Evolutionary conservation across 2,888 invertebrate genomes (phyloP), one percentile per base, ranked within the genome.

Genomic region (Theristus sp.): DNA sequence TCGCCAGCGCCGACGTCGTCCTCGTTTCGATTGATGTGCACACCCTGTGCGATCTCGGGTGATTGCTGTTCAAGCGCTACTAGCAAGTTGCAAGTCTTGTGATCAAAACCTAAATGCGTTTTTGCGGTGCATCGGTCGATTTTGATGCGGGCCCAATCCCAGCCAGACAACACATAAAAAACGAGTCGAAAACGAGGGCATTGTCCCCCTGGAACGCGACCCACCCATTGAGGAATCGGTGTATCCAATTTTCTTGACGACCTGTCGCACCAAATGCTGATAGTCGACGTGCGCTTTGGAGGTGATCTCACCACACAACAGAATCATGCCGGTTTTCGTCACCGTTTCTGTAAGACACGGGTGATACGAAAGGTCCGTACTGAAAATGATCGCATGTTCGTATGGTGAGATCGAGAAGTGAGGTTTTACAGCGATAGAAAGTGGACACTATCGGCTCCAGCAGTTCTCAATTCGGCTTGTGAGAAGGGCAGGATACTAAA

Each of bases 1-100:
- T 91, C 91, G 74, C 91, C 91, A 73, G 91, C 91, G 72, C 91
- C 91, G 69, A 91, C 84, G 73, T 90, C 90, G 69, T 88, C 88
- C 73, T 84, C 82, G n/a, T 28, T 1, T 1, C 59, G 38, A 25
- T 60, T 56, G 28, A 47, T 84, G 81, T 96, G 93, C 73, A 96
- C 94, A 68, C 94, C 94, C 64, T 88, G 87, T 59, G 91, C 91
- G 75, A 91, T 91, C 79, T 91, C 85, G 67, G 70, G 70, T 67
- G 89, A 89, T 80, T 94, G 94, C 78, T 91, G 87, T 77, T 96
- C 96, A 78, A 99, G 81, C 62, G 91, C 93, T 78, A 96, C 83
- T 79, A 98, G 83, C 72, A 99, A 88, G 80, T 88, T 91, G 85
- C 96, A 98, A 65, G 93, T 94, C 83, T 94, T 94, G 85, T 89